Evolutionary conservation across 2,797 vertebrate species (phyloP).

Genomic region (Allobates femoralis): DNA sequence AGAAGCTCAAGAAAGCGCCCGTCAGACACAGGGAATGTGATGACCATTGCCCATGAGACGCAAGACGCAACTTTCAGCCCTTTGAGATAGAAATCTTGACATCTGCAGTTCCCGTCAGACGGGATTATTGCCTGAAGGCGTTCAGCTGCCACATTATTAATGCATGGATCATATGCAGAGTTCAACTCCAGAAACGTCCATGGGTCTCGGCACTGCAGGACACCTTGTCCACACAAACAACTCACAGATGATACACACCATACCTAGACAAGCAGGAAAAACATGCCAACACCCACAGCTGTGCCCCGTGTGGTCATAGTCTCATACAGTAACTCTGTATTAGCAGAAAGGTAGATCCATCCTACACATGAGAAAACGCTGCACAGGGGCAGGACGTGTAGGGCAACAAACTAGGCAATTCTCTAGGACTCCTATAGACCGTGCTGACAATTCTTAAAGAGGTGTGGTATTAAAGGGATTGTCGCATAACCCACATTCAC

Average conservation of each 20-base stretch:
- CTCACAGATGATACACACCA: not conserved
- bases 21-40: not conserved
- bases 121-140: not conserved
- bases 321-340: not conserved
- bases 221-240: not conserved
- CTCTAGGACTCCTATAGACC: not conserved
- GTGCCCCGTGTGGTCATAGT: not conserved
- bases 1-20: not conserved
- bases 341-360: too few relatives aligned
- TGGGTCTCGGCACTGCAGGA: too few relatives aligned
- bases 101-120: not conserved
- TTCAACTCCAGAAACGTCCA: too few relatives aligned
- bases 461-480: not conserved
- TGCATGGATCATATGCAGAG: not conserved
- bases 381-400: too few relatives aligned
- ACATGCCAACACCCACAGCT: constrained; percentile 9
- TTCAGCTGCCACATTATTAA: not conserved
- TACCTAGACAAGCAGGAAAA: constrained; percentile 1
- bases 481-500: too few relatives aligned
- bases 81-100: not conserved
- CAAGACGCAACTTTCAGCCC: not conserved
- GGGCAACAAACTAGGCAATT: not conserved
- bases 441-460: not conserved
- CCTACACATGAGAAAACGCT: too few relatives aligned
- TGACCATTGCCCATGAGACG: too few relatives aligned